Conservation (phyloP, 2,113 vertebrate genomes). For the Glaucomys volans region DNA sequence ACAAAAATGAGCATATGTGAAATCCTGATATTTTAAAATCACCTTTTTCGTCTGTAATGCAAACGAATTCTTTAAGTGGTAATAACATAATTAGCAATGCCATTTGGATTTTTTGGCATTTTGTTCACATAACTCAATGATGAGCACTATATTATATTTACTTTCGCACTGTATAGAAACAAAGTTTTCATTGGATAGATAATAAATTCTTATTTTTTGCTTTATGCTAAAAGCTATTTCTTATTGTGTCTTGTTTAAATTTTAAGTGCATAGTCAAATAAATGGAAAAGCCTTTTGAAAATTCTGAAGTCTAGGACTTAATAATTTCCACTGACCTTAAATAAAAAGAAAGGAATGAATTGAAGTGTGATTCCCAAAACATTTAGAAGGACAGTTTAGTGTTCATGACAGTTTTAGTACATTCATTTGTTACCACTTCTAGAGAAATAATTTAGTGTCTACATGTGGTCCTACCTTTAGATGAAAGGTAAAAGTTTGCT, state of each 20-base stretch:
- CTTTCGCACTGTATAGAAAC: background rate
- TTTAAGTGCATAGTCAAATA: background rate
- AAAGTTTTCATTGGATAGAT: background rate
- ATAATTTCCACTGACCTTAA: background rate
- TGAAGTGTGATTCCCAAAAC: background rate
- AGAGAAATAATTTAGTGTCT: conserved; percentile 24
- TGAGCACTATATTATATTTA: background rate
- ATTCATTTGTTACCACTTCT: background rate
- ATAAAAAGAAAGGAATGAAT: background rate
- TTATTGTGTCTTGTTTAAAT: background rate
- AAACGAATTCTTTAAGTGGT: background rate
- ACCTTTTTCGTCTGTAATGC: background rate
- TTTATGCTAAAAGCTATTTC: background rate
- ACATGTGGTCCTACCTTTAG: background rate
- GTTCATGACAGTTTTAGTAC: background rate
- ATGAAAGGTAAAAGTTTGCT: background rate
- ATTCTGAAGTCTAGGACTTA: background rate
- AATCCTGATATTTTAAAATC: background rate
- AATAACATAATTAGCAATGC: background rate
- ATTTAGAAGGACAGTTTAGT: background rate
- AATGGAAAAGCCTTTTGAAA: background rate
- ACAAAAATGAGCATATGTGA: background rate
- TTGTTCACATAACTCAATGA: background rate
- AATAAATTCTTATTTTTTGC: background rate
- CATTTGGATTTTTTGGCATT: background rate